A percentile compares a stretch with the other conserved stretches of the same genome.
Evolutionary conservation across 2,113 vertebrate species (phyloP).

Genomic region (Nycticorax nycticorax): DNA sequence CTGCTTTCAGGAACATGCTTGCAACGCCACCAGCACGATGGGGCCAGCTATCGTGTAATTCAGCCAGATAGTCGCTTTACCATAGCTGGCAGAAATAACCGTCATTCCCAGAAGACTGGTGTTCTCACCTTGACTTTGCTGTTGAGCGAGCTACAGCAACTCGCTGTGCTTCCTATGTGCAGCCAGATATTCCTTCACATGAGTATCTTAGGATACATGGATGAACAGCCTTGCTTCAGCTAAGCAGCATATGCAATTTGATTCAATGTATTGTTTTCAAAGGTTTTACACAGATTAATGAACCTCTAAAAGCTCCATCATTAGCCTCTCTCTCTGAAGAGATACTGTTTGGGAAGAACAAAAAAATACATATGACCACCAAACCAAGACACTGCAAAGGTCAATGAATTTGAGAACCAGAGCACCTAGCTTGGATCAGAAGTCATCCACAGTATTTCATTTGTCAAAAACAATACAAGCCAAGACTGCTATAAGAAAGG

Average conservation of each 20-base stretch:
- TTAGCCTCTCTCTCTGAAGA: not conserved
- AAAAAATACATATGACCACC: rapidly evolving
- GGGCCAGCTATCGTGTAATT: not conserved
- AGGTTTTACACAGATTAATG: not conserved
- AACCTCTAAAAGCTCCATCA: not conserved
- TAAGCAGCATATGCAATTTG: not conserved
- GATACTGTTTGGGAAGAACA: not conserved
- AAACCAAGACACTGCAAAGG: not conserved
- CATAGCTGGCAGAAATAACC: not conserved
- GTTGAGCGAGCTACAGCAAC: not conserved
- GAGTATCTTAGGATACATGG: not conserved
- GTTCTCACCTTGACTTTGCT: not conserved
- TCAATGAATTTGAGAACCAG: not conserved
- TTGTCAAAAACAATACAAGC: not conserved
- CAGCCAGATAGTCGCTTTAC: not conserved
- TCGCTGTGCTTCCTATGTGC: not conserved
- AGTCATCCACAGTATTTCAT: not conserved
- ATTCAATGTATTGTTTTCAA: not conserved
- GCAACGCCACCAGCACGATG: not conserved
- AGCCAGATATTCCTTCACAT: not conserved
- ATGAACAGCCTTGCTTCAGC: not conserved
- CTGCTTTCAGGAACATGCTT: not conserved
- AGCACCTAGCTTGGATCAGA: not conserved
- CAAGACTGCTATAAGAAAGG: not conserved
- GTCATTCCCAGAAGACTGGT: not conserved